Conservation (phyloP, 2,113 vertebrate genomes). For the Anser brachyrhynchus region DNA sequence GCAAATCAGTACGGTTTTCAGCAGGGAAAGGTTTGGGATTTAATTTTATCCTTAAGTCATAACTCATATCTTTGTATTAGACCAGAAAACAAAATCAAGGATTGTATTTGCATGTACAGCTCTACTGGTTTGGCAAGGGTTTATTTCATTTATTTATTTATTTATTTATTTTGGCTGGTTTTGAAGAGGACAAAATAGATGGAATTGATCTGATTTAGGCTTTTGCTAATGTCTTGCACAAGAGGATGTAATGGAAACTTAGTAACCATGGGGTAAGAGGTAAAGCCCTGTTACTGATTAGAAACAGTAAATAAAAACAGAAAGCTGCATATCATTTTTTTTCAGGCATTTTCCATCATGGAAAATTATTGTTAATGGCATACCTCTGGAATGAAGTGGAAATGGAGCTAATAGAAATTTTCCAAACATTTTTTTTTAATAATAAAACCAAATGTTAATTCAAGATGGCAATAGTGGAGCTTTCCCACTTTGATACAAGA, state of each 20-base stretch:
- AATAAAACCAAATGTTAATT: neutral
- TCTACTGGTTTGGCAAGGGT: neutral
- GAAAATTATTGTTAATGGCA: neutral
- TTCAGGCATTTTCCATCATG: neutral
- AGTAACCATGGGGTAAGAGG: constrained; percentile 51
- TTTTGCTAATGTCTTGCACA: constrained; percentile 32
- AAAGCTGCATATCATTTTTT: neutral
- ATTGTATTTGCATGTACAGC: neutral
- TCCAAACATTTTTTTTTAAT: neutral
- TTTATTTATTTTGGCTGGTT: neutral
- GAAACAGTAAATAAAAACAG: constrained; percentile 11
- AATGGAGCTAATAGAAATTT: neutral
- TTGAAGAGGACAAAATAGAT: neutral
- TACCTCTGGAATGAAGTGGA: neutral
- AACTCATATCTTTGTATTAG: neutral
- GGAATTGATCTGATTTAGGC: neutral
- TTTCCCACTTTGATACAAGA: neutral
- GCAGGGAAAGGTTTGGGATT: neutral
- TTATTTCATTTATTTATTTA: neutral
- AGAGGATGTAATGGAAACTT: constrained; percentile 24
- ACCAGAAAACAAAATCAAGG: neutral
- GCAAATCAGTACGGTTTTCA: neutral
- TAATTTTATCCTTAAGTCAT: neutral
- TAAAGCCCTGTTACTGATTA: constrained; percentile 65
- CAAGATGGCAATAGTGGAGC: neutral